These are phyloP conservation scores for Aplochiton taeniatus DNA, from an alignment of 2,797 vertebrate genomes.

Conservation along the genomic window DNA sequence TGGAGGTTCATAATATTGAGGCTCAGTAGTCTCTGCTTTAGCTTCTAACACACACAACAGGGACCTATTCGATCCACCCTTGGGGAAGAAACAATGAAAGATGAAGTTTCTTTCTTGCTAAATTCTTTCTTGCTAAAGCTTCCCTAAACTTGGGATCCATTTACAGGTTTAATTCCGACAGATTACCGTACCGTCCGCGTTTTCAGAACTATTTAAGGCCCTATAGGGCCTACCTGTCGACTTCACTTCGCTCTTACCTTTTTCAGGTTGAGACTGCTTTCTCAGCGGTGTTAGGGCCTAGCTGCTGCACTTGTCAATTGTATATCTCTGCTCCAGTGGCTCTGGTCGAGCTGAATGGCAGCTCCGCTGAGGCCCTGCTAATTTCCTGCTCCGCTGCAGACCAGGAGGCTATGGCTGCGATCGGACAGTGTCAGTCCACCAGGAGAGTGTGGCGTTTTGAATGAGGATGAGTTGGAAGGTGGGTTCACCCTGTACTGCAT, in stretches of 20 bases:
- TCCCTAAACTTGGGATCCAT: neutral
- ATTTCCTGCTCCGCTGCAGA: constrained; percentile 1
- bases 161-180: no score
- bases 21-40: neutral
- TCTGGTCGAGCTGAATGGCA: constrained; percentile 1
- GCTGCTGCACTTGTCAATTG: neutral
- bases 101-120: neutral
- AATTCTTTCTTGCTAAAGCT: neutral
- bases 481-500: no score
- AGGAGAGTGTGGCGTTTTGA: no score
- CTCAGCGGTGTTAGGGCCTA: neutral
- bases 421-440: no score
- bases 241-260: neutral
- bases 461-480: no score
- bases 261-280: neutral
- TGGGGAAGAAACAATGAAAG: neutral
- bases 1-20: neutral
- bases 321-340: constrained; percentile 7
- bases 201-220: neutral
- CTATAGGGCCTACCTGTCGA: no score
- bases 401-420: neutral
- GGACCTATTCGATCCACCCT: neutral
- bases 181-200: no score
- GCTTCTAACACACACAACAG: neutral
- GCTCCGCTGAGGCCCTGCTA: neutral